Base-by-base conservation (phyloP, 2,797 vertebrate genomes). In the Philypnodon macrostomus region DNA sequence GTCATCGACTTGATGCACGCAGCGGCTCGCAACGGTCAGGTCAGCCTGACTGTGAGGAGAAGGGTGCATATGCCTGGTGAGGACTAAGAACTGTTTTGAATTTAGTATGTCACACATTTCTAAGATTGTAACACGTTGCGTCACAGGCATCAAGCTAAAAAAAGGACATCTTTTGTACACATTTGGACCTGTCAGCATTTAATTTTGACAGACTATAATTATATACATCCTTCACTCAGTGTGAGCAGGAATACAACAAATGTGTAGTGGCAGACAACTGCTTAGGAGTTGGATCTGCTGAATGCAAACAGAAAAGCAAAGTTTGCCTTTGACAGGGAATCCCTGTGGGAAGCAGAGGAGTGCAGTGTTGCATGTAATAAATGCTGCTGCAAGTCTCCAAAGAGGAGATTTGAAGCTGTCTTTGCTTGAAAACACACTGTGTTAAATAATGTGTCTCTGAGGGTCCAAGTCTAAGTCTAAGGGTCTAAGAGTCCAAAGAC, bases 1-100 rank as follows among this genome's bases (percentile, higher is more conserved):
- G 97, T 99, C 79, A 99, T 99, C 57, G 97, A 98, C 85, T 92
- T 99, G 63, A 99, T 99, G 97, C 96, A 99, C 75, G 94, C 96
- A 0, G 97, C 97, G 17, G 97, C 97, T 70, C 94, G 95, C 44
- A 99, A 96, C 0, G 97, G 97, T 75, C 96, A 98, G 84, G 97
- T 99, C 77, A 97, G 93, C 70, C 89, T 99, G 84, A 98, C 96
- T 66, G 95, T 99, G 85, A 93, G 94, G 74, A 93, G 97, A 87
- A 95, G 96, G 88, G 90, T 96, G 80, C 91, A 91, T 63, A 87
- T 82, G 55, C 91, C 89, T n/a, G 93, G 95, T 97, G 79, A 71
- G 92, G 77, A 78, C 10, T n/a, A n/a, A n/a, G n/a, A 11, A 35
- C 19, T 39, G 64, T 47, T 35, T 29, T 53, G 45, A 49, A 14